phyloP scores from a whole-genome alignment of 2,888 invertebrate species.

The Callyntrura guangdongensis region DNA sequence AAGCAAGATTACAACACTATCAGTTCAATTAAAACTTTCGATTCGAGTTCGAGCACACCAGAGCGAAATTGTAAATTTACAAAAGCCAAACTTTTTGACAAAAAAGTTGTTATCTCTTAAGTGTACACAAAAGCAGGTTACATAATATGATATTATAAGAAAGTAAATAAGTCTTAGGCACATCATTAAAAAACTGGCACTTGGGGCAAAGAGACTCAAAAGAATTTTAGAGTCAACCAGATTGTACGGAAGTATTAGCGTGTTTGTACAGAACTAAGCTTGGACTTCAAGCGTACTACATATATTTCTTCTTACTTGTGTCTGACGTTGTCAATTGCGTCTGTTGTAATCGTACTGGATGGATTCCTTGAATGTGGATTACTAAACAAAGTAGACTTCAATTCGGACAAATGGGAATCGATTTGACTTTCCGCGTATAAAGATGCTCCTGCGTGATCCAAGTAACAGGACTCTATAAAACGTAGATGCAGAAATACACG shows the following conservation, averaged over 20 bases:
- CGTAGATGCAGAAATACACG: too few species aligned
- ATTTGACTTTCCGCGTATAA: slow-evolving; percentile 93
- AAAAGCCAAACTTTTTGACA: neutral
- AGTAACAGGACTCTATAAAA: slow-evolving; percentile 87
- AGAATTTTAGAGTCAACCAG: too few species aligned
- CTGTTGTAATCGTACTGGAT: slow-evolving; percentile 93
- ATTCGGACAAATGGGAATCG: slow-evolving; percentile 89
- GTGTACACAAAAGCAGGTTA: too few species aligned
- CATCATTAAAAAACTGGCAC: too few species aligned
- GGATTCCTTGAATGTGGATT: slow-evolving; percentile 94
- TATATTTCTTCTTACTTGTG: slow-evolving; percentile 88
- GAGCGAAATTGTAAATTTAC: neutral
- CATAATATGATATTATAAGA: slow-evolving; percentile 19
- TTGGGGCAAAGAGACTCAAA: slow-evolving; percentile 33
- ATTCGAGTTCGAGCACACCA: neutral
- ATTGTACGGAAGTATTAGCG: too few species aligned
- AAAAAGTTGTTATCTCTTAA: slow-evolving; percentile 23
- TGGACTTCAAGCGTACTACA: too few species aligned
- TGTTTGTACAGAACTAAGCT: too few species aligned
- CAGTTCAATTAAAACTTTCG: slow-evolving; percentile 24
- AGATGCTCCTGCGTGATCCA: slow-evolving; percentile 96
- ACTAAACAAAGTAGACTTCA: slow-evolving; percentile 91
- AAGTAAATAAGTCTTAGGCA: too few species aligned
- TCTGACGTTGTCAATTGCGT: slow-evolving; percentile 94
- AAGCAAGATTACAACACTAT: slow-evolving; percentile 13